Conservation (phyloP, 2,888 invertebrate genomes). For the Caenorhabditis sp. region DNA sequence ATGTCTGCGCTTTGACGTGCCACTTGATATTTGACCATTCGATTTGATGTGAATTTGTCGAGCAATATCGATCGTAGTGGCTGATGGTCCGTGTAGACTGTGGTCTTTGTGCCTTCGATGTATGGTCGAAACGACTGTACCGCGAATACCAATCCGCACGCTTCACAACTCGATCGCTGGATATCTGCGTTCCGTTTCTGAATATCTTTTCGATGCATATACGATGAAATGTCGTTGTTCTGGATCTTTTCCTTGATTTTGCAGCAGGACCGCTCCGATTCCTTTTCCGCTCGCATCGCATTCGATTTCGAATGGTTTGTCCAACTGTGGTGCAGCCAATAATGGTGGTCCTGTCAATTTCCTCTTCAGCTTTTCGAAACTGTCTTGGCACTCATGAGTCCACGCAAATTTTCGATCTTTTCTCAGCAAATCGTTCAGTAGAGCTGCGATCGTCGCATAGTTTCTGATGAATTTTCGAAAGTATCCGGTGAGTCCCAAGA, state of each 20-base stretch:
- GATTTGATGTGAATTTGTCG: constrained; percentile 8
- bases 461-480: constrained; percentile 29
- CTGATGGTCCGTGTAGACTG: constrained; percentile 24
- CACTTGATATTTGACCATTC: constrained; percentile 30
- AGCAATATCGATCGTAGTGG: constrained; percentile 20
- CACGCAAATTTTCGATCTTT: constrained; percentile 8
- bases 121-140: constrained; percentile 25
- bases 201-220: constrained; percentile 14
- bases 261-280: constrained; percentile 26
- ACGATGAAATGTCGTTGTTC: constrained; percentile 14
- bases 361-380: constrained; percentile 21
- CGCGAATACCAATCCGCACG: constrained; percentile 20
- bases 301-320: constrained; percentile 28
- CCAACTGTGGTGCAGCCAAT: constrained; percentile 17
- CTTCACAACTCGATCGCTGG: constrained; percentile 33
- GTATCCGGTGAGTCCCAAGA: constrained; percentile 23
- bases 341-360: constrained; percentile 15
- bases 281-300: constrained; percentile 26
- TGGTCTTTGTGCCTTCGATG: constrained; percentile 16
- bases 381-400: constrained; percentile 7
- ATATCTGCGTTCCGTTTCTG: constrained; percentile 11
- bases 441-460: constrained; percentile 22
- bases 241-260: constrained; percentile 13
- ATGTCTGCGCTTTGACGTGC: constrained; percentile 32
- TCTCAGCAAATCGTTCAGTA: constrained; percentile 18